A percentile compares a stretch with the other conserved stretches of the same genome.
phyloP scores from a whole-genome alignment of 2,797 vertebrate genomes.

The Pseudochromis fuscus region DNA sequence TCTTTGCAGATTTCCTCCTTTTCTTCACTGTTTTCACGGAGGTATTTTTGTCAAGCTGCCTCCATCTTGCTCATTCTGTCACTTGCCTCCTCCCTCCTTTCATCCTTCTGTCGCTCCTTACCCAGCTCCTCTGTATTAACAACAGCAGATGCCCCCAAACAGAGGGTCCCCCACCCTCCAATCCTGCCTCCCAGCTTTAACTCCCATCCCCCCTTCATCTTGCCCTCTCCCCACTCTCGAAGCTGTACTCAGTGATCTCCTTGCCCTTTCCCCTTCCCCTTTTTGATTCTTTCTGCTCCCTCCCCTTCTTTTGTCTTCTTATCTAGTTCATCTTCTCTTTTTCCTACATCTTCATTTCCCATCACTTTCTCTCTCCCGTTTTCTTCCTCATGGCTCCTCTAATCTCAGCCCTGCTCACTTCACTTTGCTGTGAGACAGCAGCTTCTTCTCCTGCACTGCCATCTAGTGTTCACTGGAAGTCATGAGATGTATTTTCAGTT shows the following conservation, averaged over 20 bases:
- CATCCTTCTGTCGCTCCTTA: slow-evolving; percentile 33
- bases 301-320: slow-evolving; percentile 1
- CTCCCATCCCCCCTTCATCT: slow-evolving; percentile 8
- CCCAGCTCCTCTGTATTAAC: slow-evolving; percentile 39
- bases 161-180: slow-evolving; percentile 37
- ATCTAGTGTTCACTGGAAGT: slow-evolving; percentile 55
- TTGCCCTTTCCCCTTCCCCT: background rate
- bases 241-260: slow-evolving; percentile 12
- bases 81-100: slow-evolving; percentile 52
- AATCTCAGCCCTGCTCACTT: background rate
- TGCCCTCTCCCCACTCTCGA: slow-evolving; percentile 1
- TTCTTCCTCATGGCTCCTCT: background rate
- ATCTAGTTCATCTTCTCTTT: slow-evolving; percentile 11
- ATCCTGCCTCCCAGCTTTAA: slow-evolving; percentile 24
- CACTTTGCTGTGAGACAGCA: background rate
- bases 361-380: slow-evolving; percentile 15
- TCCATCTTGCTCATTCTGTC: slow-evolving; percentile 40
- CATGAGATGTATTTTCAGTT: background rate
- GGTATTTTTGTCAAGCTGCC: slow-evolving; percentile 32
- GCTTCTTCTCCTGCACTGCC: slow-evolving; percentile 56
- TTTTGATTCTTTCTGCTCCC: background rate
- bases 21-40: slow-evolving; percentile 6
- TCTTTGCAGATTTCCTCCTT: slow-evolving; percentile 23
- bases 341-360: background rate
- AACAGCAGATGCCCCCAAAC: slow-evolving; percentile 53